Conservation (phyloP, 2,888 invertebrate species). For the Pristionchus japonicus region DNA sequence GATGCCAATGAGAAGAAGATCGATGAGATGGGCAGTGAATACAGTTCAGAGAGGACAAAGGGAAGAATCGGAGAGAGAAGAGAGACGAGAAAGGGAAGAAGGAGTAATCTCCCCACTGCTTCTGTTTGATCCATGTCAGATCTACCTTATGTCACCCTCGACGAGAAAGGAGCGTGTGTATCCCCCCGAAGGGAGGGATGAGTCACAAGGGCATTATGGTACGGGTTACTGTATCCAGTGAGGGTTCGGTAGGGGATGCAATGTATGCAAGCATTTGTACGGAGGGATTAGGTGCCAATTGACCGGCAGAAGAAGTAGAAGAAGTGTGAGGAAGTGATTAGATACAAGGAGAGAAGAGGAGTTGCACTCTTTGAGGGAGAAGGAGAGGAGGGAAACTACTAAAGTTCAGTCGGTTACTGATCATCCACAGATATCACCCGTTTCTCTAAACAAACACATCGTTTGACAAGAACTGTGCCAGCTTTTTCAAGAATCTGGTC, state of each 20-base stretch:
- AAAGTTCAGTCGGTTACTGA: neutral
- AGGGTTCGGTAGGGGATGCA: neutral
- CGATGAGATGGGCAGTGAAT: neutral
- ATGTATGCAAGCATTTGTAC: neutral
- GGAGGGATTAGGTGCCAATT: conserved; percentile 13
- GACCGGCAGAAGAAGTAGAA: neutral
- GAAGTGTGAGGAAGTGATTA: conserved; percentile 26
- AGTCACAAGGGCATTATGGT: neutral
- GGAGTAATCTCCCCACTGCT: neutral
- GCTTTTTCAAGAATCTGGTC: neutral
- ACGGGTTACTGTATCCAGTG: neutral
- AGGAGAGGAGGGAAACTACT: neutral
- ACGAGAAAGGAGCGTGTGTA: neutral
- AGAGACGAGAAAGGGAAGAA: neutral
- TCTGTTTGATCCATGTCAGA: conserved; percentile 36
- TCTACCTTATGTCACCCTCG: conserved; percentile 19
- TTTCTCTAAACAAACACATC: neutral
- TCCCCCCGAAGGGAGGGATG: neutral
- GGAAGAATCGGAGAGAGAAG: neutral
- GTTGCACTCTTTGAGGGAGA: neutral
- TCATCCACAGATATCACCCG: neutral
- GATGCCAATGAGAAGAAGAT: neutral
- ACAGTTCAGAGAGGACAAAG: neutral
- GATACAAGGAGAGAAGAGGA: neutral
- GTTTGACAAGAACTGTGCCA: neutral